phyloP scores from a whole-genome alignment of 2,113 vertebrate genomes.

The Chamaea fasciata region DNA sequence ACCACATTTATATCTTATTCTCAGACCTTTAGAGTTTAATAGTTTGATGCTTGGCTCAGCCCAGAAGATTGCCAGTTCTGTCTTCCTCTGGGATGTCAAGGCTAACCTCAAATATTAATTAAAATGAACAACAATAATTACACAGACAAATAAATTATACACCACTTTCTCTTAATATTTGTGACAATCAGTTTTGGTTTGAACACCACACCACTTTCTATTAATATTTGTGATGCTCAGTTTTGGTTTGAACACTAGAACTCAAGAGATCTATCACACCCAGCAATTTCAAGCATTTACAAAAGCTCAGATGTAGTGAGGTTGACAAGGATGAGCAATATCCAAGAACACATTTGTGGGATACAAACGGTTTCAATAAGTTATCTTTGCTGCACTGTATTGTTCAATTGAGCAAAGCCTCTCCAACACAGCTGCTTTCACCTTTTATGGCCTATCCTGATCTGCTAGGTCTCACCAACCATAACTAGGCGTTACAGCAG shows the following conservation, averaged over 20 bases:
- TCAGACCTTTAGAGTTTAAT: background rate
- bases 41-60: background rate
- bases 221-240: background rate
- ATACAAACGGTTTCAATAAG: background rate
- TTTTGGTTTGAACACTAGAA: background rate
- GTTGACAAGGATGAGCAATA: background rate
- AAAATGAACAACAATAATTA: background rate
- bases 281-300: background rate
- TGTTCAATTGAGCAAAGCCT: background rate
- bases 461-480: background rate
- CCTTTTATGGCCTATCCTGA: background rate
- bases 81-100: background rate
- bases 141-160: background rate
- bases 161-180: background rate
- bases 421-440: background rate
- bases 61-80: background rate
- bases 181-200: background rate
- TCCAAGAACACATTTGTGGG: fast-evolving
- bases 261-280: background rate
- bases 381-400: background rate
- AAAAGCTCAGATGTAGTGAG: fast-evolving
- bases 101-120: background rate
- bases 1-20: background rate
- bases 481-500: background rate
- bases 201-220: background rate